A percentile compares a stretch with the other conserved stretches of the same genome.
Evolutionary conservation across 2,797 vertebrate genomes (phyloP).

Genomic region (Phoebastria nigripes): DNA sequence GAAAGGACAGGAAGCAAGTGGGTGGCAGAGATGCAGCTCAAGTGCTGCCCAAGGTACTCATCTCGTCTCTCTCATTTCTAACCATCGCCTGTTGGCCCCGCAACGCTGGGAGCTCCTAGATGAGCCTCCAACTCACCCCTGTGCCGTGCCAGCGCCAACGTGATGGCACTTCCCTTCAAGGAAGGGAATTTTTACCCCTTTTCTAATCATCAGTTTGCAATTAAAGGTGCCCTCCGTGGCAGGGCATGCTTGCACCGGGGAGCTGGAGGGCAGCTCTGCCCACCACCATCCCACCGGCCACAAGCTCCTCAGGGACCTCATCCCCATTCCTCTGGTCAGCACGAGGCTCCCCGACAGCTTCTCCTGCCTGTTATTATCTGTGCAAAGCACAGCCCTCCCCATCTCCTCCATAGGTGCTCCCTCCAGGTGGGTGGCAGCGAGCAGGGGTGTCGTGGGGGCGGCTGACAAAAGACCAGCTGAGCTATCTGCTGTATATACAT

Average conservation of each 20-base stretch:
- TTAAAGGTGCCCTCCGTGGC: background rate
- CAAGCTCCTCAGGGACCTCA: background rate
- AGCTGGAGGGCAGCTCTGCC: background rate
- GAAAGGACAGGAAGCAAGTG: background rate
- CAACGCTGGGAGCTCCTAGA: background rate
- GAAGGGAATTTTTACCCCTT: background rate
- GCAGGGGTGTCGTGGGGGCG: rapidly evolving
- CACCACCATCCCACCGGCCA: background rate
- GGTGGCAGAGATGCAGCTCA: background rate
- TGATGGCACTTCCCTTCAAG: background rate
- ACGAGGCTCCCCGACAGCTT: background rate
- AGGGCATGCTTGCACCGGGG: rapidly evolving
- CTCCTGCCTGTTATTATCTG: background rate
- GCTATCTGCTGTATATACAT: background rate
- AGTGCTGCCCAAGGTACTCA: background rate
- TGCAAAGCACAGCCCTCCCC: background rate
- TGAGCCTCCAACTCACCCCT: background rate
- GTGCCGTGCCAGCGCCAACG: rapidly evolving
- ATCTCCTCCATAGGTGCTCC: background rate
- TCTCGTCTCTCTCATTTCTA: background rate
- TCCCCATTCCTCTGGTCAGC: background rate
- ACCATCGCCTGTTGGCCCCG: rapidly evolving
- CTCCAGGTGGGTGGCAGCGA: rapidly evolving
- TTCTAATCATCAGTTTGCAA: background rate
- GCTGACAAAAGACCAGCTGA: background rate